Conservation (phyloP, 2,113 vertebrate genomes). For the Mystacornis crossleyi region DNA sequence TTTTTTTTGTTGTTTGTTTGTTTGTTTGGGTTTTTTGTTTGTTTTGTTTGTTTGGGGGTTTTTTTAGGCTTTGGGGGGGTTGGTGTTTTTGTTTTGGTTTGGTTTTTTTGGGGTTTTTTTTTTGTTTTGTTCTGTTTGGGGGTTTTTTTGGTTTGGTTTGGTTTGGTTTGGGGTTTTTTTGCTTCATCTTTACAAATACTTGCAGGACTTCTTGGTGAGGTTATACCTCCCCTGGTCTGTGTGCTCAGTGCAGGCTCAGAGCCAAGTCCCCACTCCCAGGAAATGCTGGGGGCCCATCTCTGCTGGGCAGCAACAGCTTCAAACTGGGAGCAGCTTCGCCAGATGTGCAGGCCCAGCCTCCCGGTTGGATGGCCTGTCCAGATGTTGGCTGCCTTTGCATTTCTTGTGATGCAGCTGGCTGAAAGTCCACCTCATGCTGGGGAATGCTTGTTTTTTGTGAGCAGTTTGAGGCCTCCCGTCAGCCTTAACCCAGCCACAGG, state of each 20-base stretch:
- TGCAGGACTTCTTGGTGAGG: background rate
- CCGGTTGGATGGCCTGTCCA: background rate
- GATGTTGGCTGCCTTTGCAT: background rate
- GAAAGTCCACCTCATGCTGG: rapidly evolving
- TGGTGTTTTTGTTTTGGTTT: background rate
- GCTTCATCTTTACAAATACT: background rate
- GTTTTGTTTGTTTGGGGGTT: too few relatives aligned
- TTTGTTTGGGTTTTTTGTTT: too few relatives aligned
- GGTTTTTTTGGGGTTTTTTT: too few relatives aligned
- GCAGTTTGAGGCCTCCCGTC: background rate
- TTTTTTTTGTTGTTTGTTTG: too few relatives aligned
- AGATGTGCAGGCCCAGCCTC: background rate
- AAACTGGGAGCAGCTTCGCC: background rate
- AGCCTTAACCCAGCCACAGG: background rate
- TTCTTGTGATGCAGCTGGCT: background rate
- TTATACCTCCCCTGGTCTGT: background rate
- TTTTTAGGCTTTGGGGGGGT: too few relatives aligned
- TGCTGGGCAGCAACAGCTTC: background rate
- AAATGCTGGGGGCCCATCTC: background rate
- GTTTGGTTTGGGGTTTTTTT: background rate
- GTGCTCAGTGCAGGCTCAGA: background rate
- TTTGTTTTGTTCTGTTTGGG: too few relatives aligned
- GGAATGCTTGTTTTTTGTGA: background rate
- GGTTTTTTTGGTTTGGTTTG: background rate
- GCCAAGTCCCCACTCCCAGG: rapidly evolving